These are phyloP conservation scores for Urosaurus nigricauda DNA, from an alignment of 2,797 vertebrate species.

Conservation along the genomic window DNA sequence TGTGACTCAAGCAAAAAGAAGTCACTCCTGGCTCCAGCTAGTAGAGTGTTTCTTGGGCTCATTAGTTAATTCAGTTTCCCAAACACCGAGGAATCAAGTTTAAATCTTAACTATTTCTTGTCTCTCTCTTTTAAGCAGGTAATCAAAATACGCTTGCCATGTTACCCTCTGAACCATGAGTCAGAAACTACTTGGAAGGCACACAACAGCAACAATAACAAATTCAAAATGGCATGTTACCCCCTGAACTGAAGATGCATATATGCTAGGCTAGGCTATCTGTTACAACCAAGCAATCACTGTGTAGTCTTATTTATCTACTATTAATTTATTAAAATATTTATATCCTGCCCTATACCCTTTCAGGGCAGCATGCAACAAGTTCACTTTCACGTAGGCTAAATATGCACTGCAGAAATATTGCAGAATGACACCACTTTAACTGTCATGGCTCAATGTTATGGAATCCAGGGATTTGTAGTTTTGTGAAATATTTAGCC, in stretches of 20 bases:
- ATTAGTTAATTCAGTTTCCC: conserved; percentile 11
- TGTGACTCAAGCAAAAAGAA: conserved; percentile 13
- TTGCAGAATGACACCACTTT: too few species aligned
- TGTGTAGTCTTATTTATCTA: too few species aligned
- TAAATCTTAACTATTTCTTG: not conserved
- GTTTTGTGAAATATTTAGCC: too few species aligned
- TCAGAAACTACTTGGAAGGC: too few species aligned
- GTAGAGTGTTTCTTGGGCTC: conserved; percentile 28
- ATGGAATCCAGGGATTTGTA: too few species aligned
- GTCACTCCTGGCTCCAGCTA: conserved; percentile 26
- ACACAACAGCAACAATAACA: too few species aligned
- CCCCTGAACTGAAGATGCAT: not conserved
- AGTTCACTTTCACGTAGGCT: too few species aligned
- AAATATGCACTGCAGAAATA: too few species aligned
- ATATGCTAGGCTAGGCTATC: not conserved
- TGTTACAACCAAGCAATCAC: not conserved
- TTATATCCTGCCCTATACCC: too few species aligned
- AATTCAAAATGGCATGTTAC: conserved; percentile 21
- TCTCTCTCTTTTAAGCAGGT: not conserved
- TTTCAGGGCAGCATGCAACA: too few species aligned
- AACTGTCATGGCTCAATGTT: too few species aligned
- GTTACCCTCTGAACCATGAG: conserved; percentile 3
- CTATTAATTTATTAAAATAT: too few species aligned
- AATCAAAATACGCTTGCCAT: conserved; percentile 7
- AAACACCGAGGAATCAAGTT: conserved; percentile 36